Conservation (phyloP, 1,140 invertebrate species). For the Gonatopus flavifemur region DNA sequence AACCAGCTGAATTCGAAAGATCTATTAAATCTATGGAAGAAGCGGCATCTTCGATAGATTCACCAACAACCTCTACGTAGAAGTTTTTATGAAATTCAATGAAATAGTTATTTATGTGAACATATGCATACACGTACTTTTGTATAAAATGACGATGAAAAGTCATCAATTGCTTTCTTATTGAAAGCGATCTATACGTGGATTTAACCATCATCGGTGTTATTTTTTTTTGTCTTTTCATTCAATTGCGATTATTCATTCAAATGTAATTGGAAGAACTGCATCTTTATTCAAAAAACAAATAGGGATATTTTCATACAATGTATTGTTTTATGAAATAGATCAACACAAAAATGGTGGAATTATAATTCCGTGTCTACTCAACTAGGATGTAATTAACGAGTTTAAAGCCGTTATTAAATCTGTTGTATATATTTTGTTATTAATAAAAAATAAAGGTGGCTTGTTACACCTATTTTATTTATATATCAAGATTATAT, state of each 20-base stretch:
- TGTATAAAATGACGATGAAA: too few relatives aligned
- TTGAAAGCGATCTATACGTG: too few relatives aligned
- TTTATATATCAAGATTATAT: slow-evolving; percentile 10
- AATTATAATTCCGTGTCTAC: neutral
- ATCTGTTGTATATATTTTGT: neutral
- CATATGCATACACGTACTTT: too few relatives aligned
- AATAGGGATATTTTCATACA: slow-evolving; percentile 8
- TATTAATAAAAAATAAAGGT: slow-evolving; percentile 15
- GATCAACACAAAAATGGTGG: slow-evolving; percentile 11
- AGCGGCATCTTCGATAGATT: neutral
- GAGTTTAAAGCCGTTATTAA: too few relatives aligned
- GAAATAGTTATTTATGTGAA: slow-evolving; percentile 2
- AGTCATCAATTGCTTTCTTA: too few relatives aligned
- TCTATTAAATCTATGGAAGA: slow-evolving; percentile 47
- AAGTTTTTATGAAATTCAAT: slow-evolving; percentile 2
- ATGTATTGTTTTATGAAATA: neutral
- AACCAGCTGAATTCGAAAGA: slow-evolving; percentile 77
- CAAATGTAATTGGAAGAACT: neutral
- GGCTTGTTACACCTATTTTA: slow-evolving; percentile 15
- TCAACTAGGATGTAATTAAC: too few relatives aligned
- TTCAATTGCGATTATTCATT: neutral
- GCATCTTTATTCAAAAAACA: slow-evolving; percentile 10
- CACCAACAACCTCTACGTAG: neutral
- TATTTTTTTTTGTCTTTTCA: neutral
- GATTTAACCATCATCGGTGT: too few relatives aligned